Base-by-base conservation (phyloP, 2,113 vertebrate genomes). In the Gambusia holbrooki region DNA sequence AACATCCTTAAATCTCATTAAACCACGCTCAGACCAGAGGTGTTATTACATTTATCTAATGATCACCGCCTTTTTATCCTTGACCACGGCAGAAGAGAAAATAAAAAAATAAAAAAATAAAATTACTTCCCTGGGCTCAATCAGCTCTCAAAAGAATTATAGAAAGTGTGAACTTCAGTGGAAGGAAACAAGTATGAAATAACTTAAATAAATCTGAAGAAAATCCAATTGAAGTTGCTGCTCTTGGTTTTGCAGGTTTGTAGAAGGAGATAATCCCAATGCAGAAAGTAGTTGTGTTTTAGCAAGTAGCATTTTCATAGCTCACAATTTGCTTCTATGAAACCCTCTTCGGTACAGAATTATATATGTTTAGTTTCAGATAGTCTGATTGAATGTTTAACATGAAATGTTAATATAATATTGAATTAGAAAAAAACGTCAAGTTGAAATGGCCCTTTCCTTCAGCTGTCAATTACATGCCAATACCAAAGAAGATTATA, bases 1-100 rank as follows among this genome's bases (percentile, higher is more conserved):
- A 58, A 58, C 51, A 58, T 58, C 51, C 51, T 58, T 58, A 58
- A 58, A 58, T 58, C 51, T 58, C 51, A 58, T 58, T 58, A 58
- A 58, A 58, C 8, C 51, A 58, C 25, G 25, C 51, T 10, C 25
- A 25, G 51, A 58, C 51, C 51, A 58, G 22, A 58, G 51, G 51
- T 22, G 25, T 58, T 58, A 58, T 58, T 58, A n/a, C 25, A 58
- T 9, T 58, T 58, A 58, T 58, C 51, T 58, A 58, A n/a, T 58
- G 51, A 58, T 58, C 51, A 58, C 51, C 51, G 45, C 25, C 51
- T 58, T 58, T 58, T 58, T 58, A 58, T 58, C 51, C 51, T 58
- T 58, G 51, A 58, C 51, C 51, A 58, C 3, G 8, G 7, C 51
- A 58, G 51, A 58, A 58, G 10, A 37, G 10, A 37, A 2, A 37